Base-by-base conservation (phyloP, 1,140 invertebrate species). In the Drosophila ohnishii region DNA sequence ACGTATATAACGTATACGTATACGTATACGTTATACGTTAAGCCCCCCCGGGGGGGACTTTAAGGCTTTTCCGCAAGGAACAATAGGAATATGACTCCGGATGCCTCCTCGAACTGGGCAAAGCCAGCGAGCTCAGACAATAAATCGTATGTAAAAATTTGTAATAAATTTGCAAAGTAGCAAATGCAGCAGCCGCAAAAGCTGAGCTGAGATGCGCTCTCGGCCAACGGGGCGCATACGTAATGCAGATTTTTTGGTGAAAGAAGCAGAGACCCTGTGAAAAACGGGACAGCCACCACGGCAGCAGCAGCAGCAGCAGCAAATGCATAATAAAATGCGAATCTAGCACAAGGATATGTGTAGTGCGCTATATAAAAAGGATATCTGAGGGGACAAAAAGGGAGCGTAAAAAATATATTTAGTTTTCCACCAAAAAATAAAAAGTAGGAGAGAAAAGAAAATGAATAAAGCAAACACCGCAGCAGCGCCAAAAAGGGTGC, bases 131-230 rank as follows among this genome's bases (percentile, higher is more conserved):
- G 83, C 83, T 77, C 83, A 70, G 74, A 86, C 83, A 87, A 86
- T 86, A 86, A 86, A 86, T 86, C 83, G 83, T 87, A 86, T 86
- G 83, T 86, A 86, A 82, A 87, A 86, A 86, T 86, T 86, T 88
- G 83, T 86, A 87, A 87, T 86, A 86, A 86, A 86, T 86, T 87
- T 79, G 83, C 83, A 86, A 86, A 86, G 83, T 87, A 87, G 83
- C 83, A 86, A 86, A 82, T 83, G 83, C 83, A 87, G 83, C 83
- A 78, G 78, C 67, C 62, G 61, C 75, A 63, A 19, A 16, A 9
- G 44, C 13, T 2, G 34, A 9, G 39, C 70, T 72, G 65, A 85
- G 78, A 56, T 63, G 69, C 55, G 59, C 47, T 37, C 39, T 55
- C 34, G 62, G 71, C 70, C 66, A 76, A 83, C 75, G 66, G 71